These are phyloP conservation scores for Cosmopolites sordidus DNA, from an alignment of 2,888 invertebrate species.

Conservation along the genomic window DNA sequence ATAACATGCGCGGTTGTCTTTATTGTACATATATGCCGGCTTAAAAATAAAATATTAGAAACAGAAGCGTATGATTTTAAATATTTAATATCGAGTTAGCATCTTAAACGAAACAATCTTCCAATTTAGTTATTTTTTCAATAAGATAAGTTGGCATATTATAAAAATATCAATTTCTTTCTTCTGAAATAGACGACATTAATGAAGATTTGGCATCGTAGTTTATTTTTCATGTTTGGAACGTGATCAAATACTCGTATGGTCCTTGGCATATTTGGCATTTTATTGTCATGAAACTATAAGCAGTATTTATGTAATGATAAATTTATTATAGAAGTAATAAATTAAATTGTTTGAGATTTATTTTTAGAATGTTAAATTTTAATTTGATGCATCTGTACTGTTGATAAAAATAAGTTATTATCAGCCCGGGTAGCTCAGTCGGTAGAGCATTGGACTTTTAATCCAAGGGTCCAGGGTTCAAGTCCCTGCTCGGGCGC, in stretches of 20 bases:
- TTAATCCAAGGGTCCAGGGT: slow-evolving; percentile 76
- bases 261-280: no score
- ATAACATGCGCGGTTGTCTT: neutral
- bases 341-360: neutral
- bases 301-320: no score
- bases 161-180: no score
- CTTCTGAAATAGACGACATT: no score
- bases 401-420: neutral
- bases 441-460: slow-evolving; percentile 73
- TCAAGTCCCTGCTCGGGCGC: slow-evolving; percentile 72
- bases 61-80: no score
- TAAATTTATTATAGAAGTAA: neutral
- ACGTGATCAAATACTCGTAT: slow-evolving; percentile 11
- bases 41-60: neutral
- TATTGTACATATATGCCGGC: no score
- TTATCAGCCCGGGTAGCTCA: slow-evolving; percentile 65
- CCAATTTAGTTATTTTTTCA: no score
- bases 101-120: no score
- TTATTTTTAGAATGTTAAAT: no score
- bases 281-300: no score
- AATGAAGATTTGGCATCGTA: slow-evolving; percentile 4
- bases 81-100: no score
- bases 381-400: neutral
- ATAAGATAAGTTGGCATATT: no score
- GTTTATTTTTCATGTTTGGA: neutral